Conservation (phyloP, 2,113 vertebrate genomes). For the Saccopteryx bilineata region DNA sequence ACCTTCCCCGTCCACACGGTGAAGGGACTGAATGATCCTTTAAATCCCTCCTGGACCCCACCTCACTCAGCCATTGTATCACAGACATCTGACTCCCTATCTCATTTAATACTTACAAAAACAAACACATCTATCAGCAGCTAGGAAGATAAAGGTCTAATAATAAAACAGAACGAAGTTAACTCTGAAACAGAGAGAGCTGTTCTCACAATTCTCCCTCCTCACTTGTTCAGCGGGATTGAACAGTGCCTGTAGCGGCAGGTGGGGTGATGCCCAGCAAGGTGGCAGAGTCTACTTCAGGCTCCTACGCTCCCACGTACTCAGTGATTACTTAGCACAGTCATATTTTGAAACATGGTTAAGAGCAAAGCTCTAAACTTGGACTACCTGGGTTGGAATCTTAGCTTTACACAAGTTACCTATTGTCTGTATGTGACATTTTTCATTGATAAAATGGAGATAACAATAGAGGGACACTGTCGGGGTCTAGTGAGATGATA, state of each 20-base stretch:
- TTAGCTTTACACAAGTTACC: background rate
- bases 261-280: background rate
- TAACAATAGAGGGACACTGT: background rate
- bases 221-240: fast-evolving
- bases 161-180: background rate
- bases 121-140: background rate
- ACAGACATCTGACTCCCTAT: background rate
- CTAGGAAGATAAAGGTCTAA: background rate
- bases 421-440: background rate
- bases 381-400: background rate
- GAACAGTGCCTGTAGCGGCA: background rate
- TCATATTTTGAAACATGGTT: background rate
- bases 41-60: background rate
- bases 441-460: background rate
- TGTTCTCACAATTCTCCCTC: background rate
- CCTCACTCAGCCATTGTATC: no score
- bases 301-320: fast-evolving
- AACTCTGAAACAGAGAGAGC: background rate
- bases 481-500: background rate
- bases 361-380: background rate
- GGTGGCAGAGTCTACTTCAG: background rate
- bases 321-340: background rate
- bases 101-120: background rate
- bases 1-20: background rate
- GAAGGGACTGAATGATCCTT: no score